Evolutionary conservation across 2,113 vertebrate genomes (phyloP).

Genomic region (Clarias macrocephalus): DNA sequence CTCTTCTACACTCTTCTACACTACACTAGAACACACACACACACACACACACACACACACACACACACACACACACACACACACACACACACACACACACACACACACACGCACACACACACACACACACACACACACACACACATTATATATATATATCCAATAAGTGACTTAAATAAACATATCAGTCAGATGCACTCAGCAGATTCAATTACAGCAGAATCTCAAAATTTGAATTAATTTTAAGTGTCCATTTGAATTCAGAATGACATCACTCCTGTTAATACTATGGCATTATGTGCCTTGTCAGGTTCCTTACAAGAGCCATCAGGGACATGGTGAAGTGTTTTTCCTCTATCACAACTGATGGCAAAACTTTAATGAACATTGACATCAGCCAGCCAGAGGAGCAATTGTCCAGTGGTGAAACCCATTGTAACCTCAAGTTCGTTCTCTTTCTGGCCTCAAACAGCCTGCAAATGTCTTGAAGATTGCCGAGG

Average conservation of each 20-base stretch:
- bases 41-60: neutral
- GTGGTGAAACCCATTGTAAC: neutral
- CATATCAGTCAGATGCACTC: neutral
- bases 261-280: neutral
- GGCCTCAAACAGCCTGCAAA: constrained; percentile 33
- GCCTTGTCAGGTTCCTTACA: neutral
- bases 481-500: neutral
- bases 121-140: neutral
- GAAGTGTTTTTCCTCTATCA: neutral
- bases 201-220: neutral
- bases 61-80: neutral
- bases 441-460: constrained; percentile 4
- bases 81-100: neutral
- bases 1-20: too few species aligned
- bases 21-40: neutral
- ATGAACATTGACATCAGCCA: constrained; percentile 26
- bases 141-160: neutral
- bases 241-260: neutral
- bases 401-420: constrained; percentile 20
- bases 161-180: neutral
- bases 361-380: constrained; percentile 1
- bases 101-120: neutral
- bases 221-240: neutral
- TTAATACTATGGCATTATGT: neutral
- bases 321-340: neutral